Percentiles rank a stretch among this genome's conserved stretches.
These are phyloP conservation scores for Mormyrops attenuatus DNA, from an alignment of 2,797 vertebrate genomes.

Conservation along the genomic window DNA sequence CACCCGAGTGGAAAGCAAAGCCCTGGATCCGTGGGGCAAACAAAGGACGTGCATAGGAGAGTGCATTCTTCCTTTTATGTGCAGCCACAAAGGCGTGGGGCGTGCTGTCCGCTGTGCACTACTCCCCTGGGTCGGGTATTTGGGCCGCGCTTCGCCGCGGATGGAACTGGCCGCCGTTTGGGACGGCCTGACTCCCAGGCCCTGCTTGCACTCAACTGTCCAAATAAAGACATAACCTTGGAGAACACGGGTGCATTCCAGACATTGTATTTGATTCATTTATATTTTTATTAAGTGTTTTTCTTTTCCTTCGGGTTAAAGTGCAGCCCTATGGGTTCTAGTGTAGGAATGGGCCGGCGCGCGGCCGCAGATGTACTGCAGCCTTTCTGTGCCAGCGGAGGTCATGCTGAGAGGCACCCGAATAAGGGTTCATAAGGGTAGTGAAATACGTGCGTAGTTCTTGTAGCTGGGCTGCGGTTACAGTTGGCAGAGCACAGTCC, in stretches of 20 bases:
- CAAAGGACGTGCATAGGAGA: conserved; percentile 66
- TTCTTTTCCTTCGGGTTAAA: conserved; percentile 2
- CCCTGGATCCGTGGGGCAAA: conserved; percentile 51
- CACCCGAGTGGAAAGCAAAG: conserved; percentile 44
- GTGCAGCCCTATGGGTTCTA: neutral
- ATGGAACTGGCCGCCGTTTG: neutral
- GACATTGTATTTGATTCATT: conserved; percentile 12
- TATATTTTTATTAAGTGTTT: conserved; percentile 16
- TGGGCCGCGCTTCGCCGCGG: conserved; percentile 16
- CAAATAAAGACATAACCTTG: conserved; percentile 20
- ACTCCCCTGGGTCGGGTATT: conserved; percentile 37
- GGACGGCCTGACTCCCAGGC: neutral
- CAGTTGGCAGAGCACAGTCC: neutral
- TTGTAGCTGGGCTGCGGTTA: neutral
- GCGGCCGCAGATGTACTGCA: neutral
- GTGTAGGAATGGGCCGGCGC: neutral
- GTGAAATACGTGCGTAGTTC: neutral
- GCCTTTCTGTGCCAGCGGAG: neutral
- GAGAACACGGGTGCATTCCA: conserved; percentile 27
- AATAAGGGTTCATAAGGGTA: neutral
- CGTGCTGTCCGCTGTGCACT: conserved; percentile 23
- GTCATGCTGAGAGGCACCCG: neutral
- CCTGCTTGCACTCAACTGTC: neutral
- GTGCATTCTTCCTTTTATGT: conserved; percentile 61
- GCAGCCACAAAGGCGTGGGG: conserved; percentile 55